Conservation (phyloP, 35 echinoderm and acorn worm genomes). For the Strongylocentrotus purpuratus region DNA sequence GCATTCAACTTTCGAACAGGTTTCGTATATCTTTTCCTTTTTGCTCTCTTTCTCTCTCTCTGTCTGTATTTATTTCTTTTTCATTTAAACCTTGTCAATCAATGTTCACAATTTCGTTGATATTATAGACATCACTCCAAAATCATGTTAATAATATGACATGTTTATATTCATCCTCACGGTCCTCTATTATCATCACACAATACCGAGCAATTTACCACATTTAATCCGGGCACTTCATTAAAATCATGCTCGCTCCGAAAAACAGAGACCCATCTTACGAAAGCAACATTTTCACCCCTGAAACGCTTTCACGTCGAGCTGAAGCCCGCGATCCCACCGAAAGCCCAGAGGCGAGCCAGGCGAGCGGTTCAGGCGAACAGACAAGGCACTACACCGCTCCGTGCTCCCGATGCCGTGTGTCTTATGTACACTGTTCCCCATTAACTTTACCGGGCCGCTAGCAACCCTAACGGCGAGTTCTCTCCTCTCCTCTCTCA, state of each 20-base stretch:
- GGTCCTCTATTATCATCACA: background rate
- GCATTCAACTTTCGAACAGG: no score
- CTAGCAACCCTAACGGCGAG: background rate
- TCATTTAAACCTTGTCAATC: background rate
- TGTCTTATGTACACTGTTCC: background rate
- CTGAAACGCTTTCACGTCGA: background rate
- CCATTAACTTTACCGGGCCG: background rate
- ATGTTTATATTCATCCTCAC: background rate
- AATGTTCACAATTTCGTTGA: background rate
- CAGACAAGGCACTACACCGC: background rate
- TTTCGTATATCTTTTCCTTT: no score
- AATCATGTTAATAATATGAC: background rate
- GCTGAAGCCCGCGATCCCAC: background rate
- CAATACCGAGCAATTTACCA: background rate
- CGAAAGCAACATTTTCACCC: slow-evolving; percentile 6
- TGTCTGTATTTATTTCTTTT: no score
- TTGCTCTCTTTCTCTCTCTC: no score
- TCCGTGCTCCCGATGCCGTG: background rate
- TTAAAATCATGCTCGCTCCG: background rate
- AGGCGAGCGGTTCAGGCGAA: background rate
- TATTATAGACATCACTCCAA: background rate
- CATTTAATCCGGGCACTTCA: background rate
- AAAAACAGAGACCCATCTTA: background rate
- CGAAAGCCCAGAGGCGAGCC: background rate
- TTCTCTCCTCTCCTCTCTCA: background rate